phyloP scores from a whole-genome alignment of 2,113 vertebrate species.

The Silurus asotus region DNA sequence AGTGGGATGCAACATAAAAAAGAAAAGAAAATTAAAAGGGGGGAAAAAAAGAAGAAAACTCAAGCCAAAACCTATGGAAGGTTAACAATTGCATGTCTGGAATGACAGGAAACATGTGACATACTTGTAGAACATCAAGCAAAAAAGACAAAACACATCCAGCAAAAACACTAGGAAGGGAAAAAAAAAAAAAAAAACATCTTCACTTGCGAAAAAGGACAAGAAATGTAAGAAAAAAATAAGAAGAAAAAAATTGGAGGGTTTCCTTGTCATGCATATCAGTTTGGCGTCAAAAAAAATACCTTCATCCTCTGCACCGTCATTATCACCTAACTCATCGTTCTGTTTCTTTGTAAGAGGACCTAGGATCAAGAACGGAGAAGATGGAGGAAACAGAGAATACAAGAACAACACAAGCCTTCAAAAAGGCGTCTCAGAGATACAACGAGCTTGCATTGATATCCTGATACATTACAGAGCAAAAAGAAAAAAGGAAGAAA shows the following conservation, averaged over 20 bases:
- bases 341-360: constrained; percentile 99
- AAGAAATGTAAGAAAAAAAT: constrained; percentile 93
- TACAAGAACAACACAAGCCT: constrained; percentile 96
- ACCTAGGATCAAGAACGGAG: constrained; percentile 99
- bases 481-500: background rate
- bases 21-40: constrained; percentile 75
- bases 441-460: constrained; percentile 73
- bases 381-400: constrained; percentile 97
- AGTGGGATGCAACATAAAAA: constrained; percentile 94
- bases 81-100: constrained; percentile 65
- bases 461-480: constrained; percentile 40
- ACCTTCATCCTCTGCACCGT: constrained; percentile 99
- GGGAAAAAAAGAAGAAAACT: constrained; percentile 74
- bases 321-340: constrained; percentile 99
- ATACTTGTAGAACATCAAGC: constrained; percentile 87
- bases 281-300: constrained; percentile 92
- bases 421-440: constrained; percentile 81
- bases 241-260: constrained; percentile 86
- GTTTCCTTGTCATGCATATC: constrained; percentile 97
- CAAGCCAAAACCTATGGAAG: constrained; percentile 83
- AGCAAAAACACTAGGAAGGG: constrained; percentile 87
- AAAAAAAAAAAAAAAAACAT: constrained; percentile 84
- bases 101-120: constrained; percentile 74
- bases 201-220: constrained; percentile 90
- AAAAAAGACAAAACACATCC: constrained; percentile 99